A percentile compares a stretch with the other conserved stretches of the same genome.
phyloP scores from a whole-genome alignment of 2,797 vertebrate species.

The Rhinichthys osculus region DNA sequence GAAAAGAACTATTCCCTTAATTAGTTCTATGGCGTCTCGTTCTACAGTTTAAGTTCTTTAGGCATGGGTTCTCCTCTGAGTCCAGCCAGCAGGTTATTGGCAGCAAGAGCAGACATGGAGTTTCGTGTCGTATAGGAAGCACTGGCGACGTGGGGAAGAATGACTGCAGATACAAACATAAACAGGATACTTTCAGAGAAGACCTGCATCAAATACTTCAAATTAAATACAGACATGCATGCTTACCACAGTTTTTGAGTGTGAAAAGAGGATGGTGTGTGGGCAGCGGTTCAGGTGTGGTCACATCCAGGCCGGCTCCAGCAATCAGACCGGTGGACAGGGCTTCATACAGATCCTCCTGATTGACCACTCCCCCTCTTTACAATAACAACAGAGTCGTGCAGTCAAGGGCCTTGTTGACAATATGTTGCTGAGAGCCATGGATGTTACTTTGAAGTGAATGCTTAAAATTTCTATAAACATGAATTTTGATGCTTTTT shows the following conservation, averaged over 20 bases:
- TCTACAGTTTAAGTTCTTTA: slow-evolving; percentile 78
- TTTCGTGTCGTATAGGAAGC: slow-evolving; percentile 83
- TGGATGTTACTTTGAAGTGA: background rate
- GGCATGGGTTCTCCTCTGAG: slow-evolving; percentile 80
- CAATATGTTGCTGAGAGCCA: background rate
- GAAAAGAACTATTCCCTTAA: background rate
- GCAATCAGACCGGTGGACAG: slow-evolving; percentile 74
- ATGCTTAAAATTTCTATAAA: background rate
- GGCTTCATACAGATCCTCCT: slow-evolving; percentile 80
- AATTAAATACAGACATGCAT: background rate
- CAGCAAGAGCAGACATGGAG: slow-evolving; percentile 83
- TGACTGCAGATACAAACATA: slow-evolving; percentile 74
- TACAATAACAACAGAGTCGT: background rate
- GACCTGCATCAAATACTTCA: background rate
- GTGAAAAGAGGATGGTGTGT: slow-evolving; percentile 77
- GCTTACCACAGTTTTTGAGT: slow-evolving; percentile 80
- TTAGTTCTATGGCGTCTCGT: background rate
- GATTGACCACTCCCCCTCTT: slow-evolving; percentile 80
- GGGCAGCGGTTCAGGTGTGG: slow-evolving; percentile 79
- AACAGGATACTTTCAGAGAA: background rate
- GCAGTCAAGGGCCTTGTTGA: background rate
- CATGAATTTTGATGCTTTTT: background rate
- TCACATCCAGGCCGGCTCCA: slow-evolving; percentile 78
- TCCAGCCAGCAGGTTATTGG: slow-evolving; percentile 84
- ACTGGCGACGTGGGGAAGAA: slow-evolving; percentile 86